Percentiles rank a stretch among this genome's conserved stretches.
phyloP scores from a whole-genome alignment of 1,140 invertebrate genomes.

The Neuroterus valhalla region DNA sequence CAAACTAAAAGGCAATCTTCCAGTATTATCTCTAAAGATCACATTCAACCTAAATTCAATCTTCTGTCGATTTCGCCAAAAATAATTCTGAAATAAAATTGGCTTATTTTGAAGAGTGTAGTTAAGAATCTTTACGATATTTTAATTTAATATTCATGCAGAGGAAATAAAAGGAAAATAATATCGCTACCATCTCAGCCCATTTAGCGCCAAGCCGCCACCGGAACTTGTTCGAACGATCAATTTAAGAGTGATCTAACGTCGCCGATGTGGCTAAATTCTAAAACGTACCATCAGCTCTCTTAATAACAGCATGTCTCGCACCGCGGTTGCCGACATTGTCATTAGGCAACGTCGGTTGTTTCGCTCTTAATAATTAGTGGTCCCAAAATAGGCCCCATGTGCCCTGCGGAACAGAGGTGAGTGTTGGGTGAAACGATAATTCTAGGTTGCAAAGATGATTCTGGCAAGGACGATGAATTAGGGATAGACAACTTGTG shows the following conservation, averaged over 20 bases:
- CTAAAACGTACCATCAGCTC: constrained; percentile 54
- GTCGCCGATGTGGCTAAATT: not conserved
- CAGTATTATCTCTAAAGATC: too few relatives aligned
- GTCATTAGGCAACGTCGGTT: constrained; percentile 55
- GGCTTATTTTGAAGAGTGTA: too few relatives aligned
- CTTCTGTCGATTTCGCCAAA: too few relatives aligned
- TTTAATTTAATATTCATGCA: too few relatives aligned
- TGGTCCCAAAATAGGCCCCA: constrained; percentile 46
- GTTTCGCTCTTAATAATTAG: constrained; percentile 60
- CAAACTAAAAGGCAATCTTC: too few relatives aligned
- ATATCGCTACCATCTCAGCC: constrained; percentile 1
- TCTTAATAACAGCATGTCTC: constrained; percentile 24
- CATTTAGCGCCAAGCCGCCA: not conserved
- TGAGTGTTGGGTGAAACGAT: constrained; percentile 37
- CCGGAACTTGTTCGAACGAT: constrained; percentile 3
- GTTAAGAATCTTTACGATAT: too few relatives aligned
- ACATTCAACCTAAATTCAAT: too few relatives aligned
- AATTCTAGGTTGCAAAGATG: constrained; percentile 56
- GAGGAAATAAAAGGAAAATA: not conserved
- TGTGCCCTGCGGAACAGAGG: constrained; percentile 25
- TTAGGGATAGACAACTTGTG: constrained; percentile 49
- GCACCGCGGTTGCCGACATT: constrained; percentile 44
- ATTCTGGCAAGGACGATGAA: constrained; percentile 45
- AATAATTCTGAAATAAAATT: too few relatives aligned
- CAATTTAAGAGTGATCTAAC: not conserved